phyloP scores from a whole-genome alignment of 2,113 vertebrate species.

The Prunella fulvescens region DNA sequence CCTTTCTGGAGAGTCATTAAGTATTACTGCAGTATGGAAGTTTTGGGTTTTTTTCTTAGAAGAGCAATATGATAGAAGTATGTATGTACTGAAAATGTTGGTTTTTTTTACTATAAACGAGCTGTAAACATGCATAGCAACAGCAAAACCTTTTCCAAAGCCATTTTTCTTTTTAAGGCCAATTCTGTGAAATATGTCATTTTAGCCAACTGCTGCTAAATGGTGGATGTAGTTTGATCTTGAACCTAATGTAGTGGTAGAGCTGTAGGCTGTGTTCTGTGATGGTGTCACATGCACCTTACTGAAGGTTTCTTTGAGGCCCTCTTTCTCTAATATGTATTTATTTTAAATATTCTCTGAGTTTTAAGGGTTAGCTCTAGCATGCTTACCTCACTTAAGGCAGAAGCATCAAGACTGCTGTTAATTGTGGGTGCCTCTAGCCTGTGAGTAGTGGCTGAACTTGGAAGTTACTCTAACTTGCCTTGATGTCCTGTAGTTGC shows the following conservation, averaged over 20 bases:
- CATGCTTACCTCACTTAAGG: neutral
- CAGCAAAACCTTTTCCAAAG: neutral
- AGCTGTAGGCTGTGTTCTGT: neutral
- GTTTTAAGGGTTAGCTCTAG: neutral
- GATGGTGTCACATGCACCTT: neutral
- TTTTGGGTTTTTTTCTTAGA: neutral
- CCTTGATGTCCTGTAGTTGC: neutral
- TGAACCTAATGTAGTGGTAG: neutral
- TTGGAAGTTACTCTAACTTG: neutral
- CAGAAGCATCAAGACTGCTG: neutral
- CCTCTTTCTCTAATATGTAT: neutral
- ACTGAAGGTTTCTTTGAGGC: neutral
- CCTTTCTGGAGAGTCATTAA: neutral
- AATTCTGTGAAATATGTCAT: neutral
- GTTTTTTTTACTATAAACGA: neutral
- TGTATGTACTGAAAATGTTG: neutral
- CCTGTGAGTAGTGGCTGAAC: neutral
- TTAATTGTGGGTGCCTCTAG: neutral
- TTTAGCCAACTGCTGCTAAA: neutral
- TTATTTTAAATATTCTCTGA: neutral
- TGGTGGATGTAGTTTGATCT: neutral
- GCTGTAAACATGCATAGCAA: neutral
- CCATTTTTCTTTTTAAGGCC: neutral
- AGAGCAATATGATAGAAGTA: neutral
- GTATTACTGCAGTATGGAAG: neutral